phyloP scores from a whole-genome alignment of 2,888 invertebrate genomes.

The Eupithecia tripunctaria region DNA sequence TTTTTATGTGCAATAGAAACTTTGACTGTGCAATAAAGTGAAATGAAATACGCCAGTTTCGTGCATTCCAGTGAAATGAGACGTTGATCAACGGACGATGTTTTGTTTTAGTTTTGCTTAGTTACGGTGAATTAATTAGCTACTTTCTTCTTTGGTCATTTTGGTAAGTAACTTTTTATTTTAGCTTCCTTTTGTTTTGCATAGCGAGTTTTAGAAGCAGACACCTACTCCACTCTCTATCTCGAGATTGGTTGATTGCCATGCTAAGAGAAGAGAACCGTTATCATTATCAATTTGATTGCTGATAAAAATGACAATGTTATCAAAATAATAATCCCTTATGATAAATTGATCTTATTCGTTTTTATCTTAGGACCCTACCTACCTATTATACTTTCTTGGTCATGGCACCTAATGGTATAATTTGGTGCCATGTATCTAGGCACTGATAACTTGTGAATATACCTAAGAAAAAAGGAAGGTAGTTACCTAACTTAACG shows the following conservation, averaged over 20 bases:
- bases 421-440: not conserved
- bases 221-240: not conserved
- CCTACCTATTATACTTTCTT: not conserved
- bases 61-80: slow-evolving; percentile 65
- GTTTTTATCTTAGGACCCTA: not conserved
- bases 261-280: not conserved
- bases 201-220: not conserved
- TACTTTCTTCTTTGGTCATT: slow-evolving; percentile 41
- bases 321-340: slow-evolving; percentile 16
- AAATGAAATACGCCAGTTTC: slow-evolving; percentile 48
- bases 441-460: not conserved
- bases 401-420: not conserved
- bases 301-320: slow-evolving; percentile 32
- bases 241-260: not conserved
- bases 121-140: slow-evolving; percentile 50
- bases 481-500: not conserved
- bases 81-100: slow-evolving; percentile 68
- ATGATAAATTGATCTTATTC: not conserved
- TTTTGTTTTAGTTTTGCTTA: slow-evolving; percentile 65
- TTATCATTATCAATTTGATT: slow-evolving; percentile 14
- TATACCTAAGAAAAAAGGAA: not conserved
- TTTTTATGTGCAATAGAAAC: slow-evolving; percentile 54
- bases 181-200: slow-evolving; percentile 16
- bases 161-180: slow-evolving; percentile 47
- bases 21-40: slow-evolving; percentile 45